Evolutionary conservation across 2,888 invertebrate species (phyloP), one percentile per base, ranked within the genome.

Genomic region (Platycnemis pennipes): DNA sequence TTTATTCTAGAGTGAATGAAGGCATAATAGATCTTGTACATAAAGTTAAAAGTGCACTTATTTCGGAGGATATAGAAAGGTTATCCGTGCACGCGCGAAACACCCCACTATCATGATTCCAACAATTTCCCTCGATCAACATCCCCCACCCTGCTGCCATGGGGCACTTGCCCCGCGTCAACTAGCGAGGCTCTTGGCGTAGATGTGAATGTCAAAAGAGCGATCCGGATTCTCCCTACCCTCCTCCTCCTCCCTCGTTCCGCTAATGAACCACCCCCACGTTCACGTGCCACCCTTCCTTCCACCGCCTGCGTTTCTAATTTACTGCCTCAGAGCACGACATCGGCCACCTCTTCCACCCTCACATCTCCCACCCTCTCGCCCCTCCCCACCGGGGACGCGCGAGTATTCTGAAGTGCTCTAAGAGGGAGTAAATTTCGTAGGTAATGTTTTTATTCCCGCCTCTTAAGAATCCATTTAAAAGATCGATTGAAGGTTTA

Each of bases 281-380:
- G n/a, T n/a, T n/a, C n/a, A n/a, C n/a, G n/a, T n/a, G n/a, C 77
- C 77, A 11, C 53, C 77, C 77, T 77, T n/a, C n/a, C n/a, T 77
- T 77, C 77, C 77, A n/a, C 37, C 77, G 13, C 77, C 31, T 77
- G 77, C 77, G 7, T 26, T 37, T 37, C 77, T 88, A 88, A 88
- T 88, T 88, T 88, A 88, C 88, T n/a, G 49, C 88, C 26, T 11
- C 31, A 53, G 46, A 26, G 88, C 88, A 46, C 88, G 88, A 22
- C 45, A 88, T 88, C n/a, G n/a, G 19, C 19, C 88, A n/a, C 37
- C n/a, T 11, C 31, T 26, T 37, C 19, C n/a, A 13, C 31, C 3
- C 77, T 3, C 31, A 0, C 31, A 1, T 26, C 77, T 26, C 1
- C 31, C 2, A 13, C n/a, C 31, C 13, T 77, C 77, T 37, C 31